Base-by-base conservation (phyloP, 2,888 invertebrate genomes). In the Synergus japonicus region DNA sequence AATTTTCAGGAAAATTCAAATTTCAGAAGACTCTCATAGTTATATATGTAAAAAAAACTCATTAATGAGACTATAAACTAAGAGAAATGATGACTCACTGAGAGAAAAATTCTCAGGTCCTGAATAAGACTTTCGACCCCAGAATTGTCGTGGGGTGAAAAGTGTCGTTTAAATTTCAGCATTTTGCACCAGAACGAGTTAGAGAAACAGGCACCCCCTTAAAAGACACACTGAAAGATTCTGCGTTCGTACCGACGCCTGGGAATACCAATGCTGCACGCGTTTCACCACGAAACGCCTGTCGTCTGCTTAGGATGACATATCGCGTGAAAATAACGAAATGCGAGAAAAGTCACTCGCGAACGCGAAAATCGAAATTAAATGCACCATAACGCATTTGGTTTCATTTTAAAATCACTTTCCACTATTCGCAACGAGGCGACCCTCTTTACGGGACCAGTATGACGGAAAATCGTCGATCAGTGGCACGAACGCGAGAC, bases 141-240 rank as follows among this genome's bases (percentile, higher is more conserved):
- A 69, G 49, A 49, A n/a, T 22, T 29, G 5, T 37, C 9, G 49
- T 49, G 69, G 15, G 37, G 29, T 69, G 22, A 29, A 69, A 69
- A 69, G 69, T 37, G n/a, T 73, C 54, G n/a, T 0, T 73, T 4
- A n/a, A 54, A 41, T 73, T 73, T n/a, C n/a, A 73, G 18, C 73
- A 37, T 73, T 73, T 73, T 73, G 73, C 37, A 73, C 41, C 54
- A 73, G 73, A 15, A 4, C 54, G 73, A 73, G 54, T 15, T 54
- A 54, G 54, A 73, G 54, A 54, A 54, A 18, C 29, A 73, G 54
- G 37, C 54, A 73, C 73, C 54, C 54, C 37, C 37, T 73, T 73
- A 73, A 73, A 37, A 73, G 54, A 73, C 73, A 73, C 73, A 73
- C 73, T 73, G 54, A 73, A 73, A 73, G 49, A 73, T 73, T 73